Evolutionary conservation across 2,113 vertebrate species (phyloP).

Genomic region (Chlorocebus sabaeus): DNA sequence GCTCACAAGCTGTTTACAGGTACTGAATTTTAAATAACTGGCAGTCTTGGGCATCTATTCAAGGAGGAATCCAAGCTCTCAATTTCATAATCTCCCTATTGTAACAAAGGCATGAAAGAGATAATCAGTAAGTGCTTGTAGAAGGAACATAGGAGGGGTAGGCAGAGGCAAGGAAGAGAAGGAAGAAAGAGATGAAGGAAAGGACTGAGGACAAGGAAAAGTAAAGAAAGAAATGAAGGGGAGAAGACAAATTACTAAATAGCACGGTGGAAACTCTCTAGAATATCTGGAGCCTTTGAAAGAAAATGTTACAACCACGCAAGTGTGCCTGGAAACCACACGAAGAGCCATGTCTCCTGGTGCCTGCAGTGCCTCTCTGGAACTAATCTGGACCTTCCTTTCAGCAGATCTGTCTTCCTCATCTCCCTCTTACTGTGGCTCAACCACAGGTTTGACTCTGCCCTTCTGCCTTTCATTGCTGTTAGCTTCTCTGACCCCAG

Average conservation of each 20-base stretch:
- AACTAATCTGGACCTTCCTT: background rate
- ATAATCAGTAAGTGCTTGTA: background rate
- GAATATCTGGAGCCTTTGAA: background rate
- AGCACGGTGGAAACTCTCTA: background rate
- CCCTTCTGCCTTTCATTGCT: background rate
- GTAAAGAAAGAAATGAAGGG: background rate
- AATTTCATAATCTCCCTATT: background rate
- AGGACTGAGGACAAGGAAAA: background rate
- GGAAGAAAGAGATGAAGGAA: background rate
- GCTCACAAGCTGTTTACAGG: slow-evolving; percentile 51
- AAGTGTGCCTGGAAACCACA: background rate
- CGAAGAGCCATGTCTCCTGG: background rate
- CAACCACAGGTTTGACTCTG: background rate
- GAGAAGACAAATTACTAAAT: background rate
- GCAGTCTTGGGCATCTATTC: slow-evolving; percentile 25
- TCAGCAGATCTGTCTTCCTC: background rate
- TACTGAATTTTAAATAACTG: slow-evolving; percentile 57
- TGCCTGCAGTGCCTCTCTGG: background rate
- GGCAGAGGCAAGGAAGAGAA: background rate
- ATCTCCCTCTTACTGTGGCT: background rate
- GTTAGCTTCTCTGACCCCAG: background rate
- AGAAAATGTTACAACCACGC: background rate
- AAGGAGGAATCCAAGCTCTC: slow-evolving; percentile 40
- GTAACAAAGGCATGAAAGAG: background rate
- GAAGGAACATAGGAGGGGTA: background rate